Evolutionary conservation across 2,797 vertebrate species (phyloP).

Genomic region (Lagodon rhomboides): DNA sequence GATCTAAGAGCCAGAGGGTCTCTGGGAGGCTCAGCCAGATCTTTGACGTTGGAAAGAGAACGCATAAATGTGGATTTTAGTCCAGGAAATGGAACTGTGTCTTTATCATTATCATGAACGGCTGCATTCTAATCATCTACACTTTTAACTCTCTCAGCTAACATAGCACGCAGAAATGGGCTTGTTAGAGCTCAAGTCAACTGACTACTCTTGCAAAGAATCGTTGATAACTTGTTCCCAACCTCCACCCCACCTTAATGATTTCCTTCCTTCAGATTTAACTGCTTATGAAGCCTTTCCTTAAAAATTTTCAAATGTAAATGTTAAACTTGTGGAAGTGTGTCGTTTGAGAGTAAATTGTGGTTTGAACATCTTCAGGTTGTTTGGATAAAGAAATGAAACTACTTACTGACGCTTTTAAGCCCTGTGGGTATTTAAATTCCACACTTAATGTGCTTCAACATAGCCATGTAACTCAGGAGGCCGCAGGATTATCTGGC

Average conservation of each 20-base stretch:
- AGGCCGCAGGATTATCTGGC: conserved; percentile 18
- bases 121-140: conserved; percentile 58
- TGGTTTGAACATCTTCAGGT: neutral
- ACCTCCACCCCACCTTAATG: conserved; percentile 8
- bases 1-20: conserved; percentile 5
- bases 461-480: conserved; percentile 21
- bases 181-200: conserved; percentile 46
- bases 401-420: conserved; percentile 13
- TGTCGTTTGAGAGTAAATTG: conserved; percentile 32
- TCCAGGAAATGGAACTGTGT: conserved; percentile 52
- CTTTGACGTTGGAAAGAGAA: conserved; percentile 55
- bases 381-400: conserved; percentile 36
- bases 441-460: conserved; percentile 30
- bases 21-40: conserved; percentile 22
- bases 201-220: conserved; percentile 54
- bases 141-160: conserved; percentile 77
- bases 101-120: conserved; percentile 50
- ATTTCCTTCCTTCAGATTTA: conserved; percentile 42
- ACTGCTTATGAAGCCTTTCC: conserved; percentile 31
- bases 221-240: conserved; percentile 23
- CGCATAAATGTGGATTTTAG: conserved; percentile 46
- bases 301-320: conserved; percentile 29
- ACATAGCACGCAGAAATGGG: conserved; percentile 69
- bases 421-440: conserved; percentile 29
- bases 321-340: conserved; percentile 18